A percentile compares a stretch with the other conserved stretches of the same genome.
Evolutionary conservation across 2,797 vertebrate genomes (phyloP).

Genomic region (Phrynocephalus forsythii): DNA sequence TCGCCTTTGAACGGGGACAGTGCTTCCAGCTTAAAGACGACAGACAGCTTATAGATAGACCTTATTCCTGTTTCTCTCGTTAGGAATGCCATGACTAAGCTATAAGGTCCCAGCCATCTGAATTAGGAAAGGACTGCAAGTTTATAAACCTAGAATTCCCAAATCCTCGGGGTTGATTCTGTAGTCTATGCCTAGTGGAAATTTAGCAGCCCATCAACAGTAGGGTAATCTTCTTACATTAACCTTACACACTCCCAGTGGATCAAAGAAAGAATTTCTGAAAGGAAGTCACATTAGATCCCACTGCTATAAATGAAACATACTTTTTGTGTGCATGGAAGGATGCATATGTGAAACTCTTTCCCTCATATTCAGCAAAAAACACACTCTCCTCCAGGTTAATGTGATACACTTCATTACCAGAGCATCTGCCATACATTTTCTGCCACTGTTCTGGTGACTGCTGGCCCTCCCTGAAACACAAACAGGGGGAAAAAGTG

Average conservation of each 20-base stretch:
- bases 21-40: not conserved
- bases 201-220: not conserved
- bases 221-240: not conserved
- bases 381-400: conserved; percentile 94
- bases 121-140: not conserved
- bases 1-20: not conserved
- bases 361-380: conserved; percentile 96
- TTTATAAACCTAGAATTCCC: not conserved
- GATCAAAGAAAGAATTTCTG: conserved; percentile 13
- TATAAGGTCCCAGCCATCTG: not conserved
- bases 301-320: conserved; percentile 67
- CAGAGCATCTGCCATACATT: conserved; percentile 95
- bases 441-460: conserved; percentile 97
- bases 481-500: conserved; percentile 57
- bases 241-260: not conserved
- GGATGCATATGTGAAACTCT: conserved; percentile 97
- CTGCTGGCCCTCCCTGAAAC: conserved; percentile 91
- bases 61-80: not conserved
- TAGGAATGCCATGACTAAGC: not conserved
- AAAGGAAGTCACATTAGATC: conserved; percentile 19
- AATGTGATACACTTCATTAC: conserved; percentile 98
- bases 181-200: not conserved
- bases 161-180: not conserved
- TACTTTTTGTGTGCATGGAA: conserved; percentile 99
- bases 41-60: too few species aligned